phyloP scores from a whole-genome alignment of 2,113 vertebrate species.

The Lepus europaeus region DNA sequence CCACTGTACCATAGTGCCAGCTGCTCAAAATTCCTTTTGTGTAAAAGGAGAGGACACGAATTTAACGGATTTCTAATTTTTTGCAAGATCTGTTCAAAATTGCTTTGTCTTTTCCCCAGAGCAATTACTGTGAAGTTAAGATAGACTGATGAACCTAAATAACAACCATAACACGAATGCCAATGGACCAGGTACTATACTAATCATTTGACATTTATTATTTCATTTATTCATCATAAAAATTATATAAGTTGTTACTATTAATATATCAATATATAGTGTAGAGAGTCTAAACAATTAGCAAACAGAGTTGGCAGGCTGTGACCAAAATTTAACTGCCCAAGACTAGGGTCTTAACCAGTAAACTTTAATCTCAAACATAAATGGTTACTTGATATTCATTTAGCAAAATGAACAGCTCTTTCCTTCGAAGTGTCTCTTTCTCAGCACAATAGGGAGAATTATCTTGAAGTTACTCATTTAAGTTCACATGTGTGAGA shows the following conservation, averaged over 20 bases:
- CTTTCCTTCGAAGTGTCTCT: constrained; percentile 53
- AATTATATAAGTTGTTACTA: not conserved
- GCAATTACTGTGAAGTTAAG: not conserved
- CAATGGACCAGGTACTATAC: not conserved
- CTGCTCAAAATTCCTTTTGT: not conserved
- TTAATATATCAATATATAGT: not conserved
- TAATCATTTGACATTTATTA: not conserved
- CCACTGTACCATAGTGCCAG: no score
- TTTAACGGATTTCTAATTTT: not conserved
- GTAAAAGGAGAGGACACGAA: not conserved
- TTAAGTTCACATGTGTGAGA: constrained; percentile 70
- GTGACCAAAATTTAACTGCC: not conserved
- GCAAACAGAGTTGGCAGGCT: not conserved
- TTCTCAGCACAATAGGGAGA: constrained; percentile 43
- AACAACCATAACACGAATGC: not conserved
- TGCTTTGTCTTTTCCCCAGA: not conserved
- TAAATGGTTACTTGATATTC: not conserved
- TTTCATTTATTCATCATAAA: constrained; percentile 40
- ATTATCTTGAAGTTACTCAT: constrained; percentile 2
- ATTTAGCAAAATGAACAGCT: constrained; percentile 29
- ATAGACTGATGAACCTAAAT: not conserved
- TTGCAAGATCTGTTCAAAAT: not conserved
- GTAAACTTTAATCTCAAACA: not conserved
- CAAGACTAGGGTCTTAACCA: not conserved
- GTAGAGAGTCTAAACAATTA: constrained; percentile 39